Evolutionary conservation across 2,888 invertebrate species (phyloP), one percentile per base, ranked within the genome.

Genomic region (Cryptosula pallasiana): DNA sequence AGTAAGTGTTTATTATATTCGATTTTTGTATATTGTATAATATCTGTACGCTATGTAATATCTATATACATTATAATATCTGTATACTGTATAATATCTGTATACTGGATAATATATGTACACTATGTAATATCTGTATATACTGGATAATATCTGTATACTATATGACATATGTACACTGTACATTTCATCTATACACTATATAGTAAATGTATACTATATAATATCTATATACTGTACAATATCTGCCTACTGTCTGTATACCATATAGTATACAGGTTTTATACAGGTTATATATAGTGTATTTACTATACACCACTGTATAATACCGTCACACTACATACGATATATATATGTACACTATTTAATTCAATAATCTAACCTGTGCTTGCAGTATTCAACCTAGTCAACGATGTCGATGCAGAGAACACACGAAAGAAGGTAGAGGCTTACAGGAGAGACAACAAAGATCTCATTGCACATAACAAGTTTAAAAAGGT

Each of bases 391-490:
- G 35, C 78, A 77, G 90, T 98, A 73, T 95, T 89, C 84, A 96
- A 96, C 87, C 87, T 98, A 78, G 89, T 90, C 0, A 92, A 95
- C 87, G 92, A 94, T 82, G 91, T 94, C 74, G 94, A 97, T 84
- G 87, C 94, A 63, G 89, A 93, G 55, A 90, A 90, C 76, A 96
- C 95, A 0, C 94, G 93, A 84, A 78, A 76, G 73, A 77, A 76
- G 77, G 79, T 84, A 54, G 84, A 84, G 20, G 76, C 80, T 55
- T 83, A 84, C 76, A 93, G 92, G 82, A 90, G 88, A 79, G 94
- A 95, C 75, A 95, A 97, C 82, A 91, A 91, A 77, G 82, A 82
- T 1, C 74, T 77, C 25, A 86, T 86, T 36, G 79, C 77, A 73
- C 85, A 83, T 74, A 86, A 85, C 73, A 83, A 91, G 91, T 75